Percentiles rank a stretch among this genome's conserved stretches.
phyloP scores from a whole-genome alignment of 2,888 invertebrate species.

The Halictus quadricinctus region DNA sequence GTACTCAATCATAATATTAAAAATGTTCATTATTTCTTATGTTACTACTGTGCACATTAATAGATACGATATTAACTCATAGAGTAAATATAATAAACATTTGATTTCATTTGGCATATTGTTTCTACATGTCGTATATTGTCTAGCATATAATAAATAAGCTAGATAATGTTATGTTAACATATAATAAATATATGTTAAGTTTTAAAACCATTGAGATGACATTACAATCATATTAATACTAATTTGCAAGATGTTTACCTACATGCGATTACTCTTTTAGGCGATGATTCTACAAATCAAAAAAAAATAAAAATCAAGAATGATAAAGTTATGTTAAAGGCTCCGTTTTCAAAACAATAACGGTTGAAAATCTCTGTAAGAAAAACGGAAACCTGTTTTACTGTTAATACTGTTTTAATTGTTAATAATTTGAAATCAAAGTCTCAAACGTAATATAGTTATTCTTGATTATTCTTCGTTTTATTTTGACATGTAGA shows the following conservation, averaged over 20 bases:
- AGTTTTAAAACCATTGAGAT: background rate
- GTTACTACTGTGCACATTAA: background rate
- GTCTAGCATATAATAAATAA: background rate
- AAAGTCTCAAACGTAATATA: background rate
- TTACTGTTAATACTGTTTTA: background rate
- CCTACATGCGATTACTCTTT: background rate
- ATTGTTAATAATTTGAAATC: constrained; percentile 5
- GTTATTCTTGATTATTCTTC: background rate
- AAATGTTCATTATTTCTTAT: background rate
- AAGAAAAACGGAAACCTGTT: background rate
- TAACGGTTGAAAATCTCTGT: background rate
- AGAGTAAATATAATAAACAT: background rate
- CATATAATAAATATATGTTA: background rate
- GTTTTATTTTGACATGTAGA: background rate
- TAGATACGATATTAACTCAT: background rate
- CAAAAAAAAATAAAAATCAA: background rate
- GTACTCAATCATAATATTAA: background rate
- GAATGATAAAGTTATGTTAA: background rate
- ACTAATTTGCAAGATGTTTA: background rate
- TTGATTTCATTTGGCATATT: constrained; percentile 4
- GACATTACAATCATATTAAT: background rate
- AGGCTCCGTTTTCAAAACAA: background rate
- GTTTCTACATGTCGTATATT: background rate
- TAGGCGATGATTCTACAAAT: background rate
- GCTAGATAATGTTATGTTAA: background rate